Conservation (phyloP, 1,140 invertebrate genomes). For the Trachelipus rathkii region DNA sequence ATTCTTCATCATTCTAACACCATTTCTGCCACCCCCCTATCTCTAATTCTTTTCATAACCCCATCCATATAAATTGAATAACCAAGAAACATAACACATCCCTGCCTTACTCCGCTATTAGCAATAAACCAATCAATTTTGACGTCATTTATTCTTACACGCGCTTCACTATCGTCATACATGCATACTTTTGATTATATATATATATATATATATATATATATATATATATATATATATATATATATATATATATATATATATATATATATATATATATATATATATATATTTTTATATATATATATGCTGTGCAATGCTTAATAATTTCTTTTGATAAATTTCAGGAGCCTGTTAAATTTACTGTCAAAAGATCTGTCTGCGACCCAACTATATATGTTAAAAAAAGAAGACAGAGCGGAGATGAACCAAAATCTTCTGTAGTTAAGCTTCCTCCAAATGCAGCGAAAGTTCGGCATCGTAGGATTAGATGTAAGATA, state of each 20-base stretch:
- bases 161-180: no score
- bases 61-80: no score
- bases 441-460: conserved; percentile 39
- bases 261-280: conserved; percentile 9
- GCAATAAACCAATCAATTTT: no score
- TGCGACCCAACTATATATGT: conserved; percentile 26
- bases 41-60: no score
- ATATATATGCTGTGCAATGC: not conserved
- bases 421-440: conserved; percentile 27
- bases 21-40: no score
- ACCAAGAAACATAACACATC: no score
- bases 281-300: not conserved
- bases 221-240: no score
- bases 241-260: conserved; percentile 21
- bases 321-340: not conserved
- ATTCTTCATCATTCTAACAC: no score
- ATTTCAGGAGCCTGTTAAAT: conserved; percentile 37
- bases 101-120: no score
- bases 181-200: no score
- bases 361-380: conserved; percentile 32
- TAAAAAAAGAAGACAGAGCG: conserved; percentile 29
- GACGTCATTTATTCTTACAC: no score
- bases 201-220: no score
- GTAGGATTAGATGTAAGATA: conserved; percentile 43
- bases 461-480: conserved; percentile 38